Conservation (phyloP, 1,140 invertebrate species). For the Leptonema lineaticorne region DNA sequence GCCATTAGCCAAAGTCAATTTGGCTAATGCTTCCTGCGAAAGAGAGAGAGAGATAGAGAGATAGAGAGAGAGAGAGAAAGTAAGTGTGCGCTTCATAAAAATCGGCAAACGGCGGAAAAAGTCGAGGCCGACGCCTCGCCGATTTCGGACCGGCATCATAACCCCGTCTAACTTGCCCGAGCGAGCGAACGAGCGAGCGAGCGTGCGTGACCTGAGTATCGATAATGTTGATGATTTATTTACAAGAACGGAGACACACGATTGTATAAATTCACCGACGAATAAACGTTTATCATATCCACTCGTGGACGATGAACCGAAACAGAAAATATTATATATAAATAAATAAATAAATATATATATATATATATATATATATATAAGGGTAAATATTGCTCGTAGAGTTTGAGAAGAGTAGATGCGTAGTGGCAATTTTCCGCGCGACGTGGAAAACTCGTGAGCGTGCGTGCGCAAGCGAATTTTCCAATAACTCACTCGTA, state of each 20-base stretch:
- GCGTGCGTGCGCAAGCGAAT: too few species aligned
- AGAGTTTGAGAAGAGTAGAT: neutral
- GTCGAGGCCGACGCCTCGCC: too few species aligned
- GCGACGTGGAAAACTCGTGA: too few species aligned
- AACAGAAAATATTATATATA: neutral
- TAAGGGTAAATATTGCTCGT: neutral
- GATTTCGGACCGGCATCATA: neutral
- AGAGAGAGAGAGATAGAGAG: too few species aligned
- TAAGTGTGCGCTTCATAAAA: too few species aligned
- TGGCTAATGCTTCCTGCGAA: constrained; percentile 8
- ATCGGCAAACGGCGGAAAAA: too few species aligned
- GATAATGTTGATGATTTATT: constrained; percentile 5
- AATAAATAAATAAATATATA: neutral
- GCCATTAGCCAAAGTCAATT: constrained; percentile 21
- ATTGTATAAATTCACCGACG: constrained; percentile 15
- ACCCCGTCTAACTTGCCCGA: constrained; percentile 9
- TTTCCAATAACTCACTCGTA: too few species aligned
- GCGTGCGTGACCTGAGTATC: constrained; percentile 18
- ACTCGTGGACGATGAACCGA: too few species aligned
- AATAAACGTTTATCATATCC: constrained; percentile 11
- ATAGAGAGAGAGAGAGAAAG: too few species aligned
- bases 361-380: constrained; percentile 5
- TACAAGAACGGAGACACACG: neutral
- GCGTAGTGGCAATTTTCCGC: too few species aligned
- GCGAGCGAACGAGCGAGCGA: too few species aligned